Evolutionary conservation across 2,888 invertebrate genomes (phyloP), one percentile per base, ranked within the genome.

Genomic region (Platycheirus rosarum): DNA sequence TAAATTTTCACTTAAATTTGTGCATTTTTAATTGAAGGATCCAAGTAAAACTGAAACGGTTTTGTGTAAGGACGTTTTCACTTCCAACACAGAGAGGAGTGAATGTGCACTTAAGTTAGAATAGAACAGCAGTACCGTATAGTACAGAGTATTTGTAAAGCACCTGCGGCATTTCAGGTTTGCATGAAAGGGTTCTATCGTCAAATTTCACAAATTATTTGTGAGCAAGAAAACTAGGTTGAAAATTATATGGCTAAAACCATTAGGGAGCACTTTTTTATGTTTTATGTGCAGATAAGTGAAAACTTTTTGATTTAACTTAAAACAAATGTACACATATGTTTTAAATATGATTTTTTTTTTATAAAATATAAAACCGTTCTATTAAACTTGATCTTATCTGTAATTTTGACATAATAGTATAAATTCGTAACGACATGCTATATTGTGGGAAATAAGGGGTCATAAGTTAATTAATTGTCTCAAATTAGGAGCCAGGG

Each of bases 71-170:
- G 62, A 37, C n/a, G 40, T 68, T 53, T 23, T 13, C 14, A 26
- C 13, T 49, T 13, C 26, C 14, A 5, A 14, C n/a, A 14, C 2
- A n/a, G 2, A 20, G 1, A 14, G 16, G 13, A 13, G 29, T 65
- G 57, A 65, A 70, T 65, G 71, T 60, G 77, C 71, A 77, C 71
- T 77, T 77, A 35, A 49, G 49, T 60, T 29, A 57, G 40, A 65
- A 65, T 35, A 13, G 8, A 23, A 23, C 6, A 23, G 26, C 29
- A 53, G 40, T 46, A 32, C 29, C 29, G 8, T 35, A 32, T 9
- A 23, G 23, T 23, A 14, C 13, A 26, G 20, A 44, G 11, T 40
- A 29, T 40, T 63, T 53, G 14, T 42, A 40, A 46, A 48, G 46
- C 68, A 62, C 60, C 68, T 53, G 48, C 20, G 20, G n/a, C 40